A percentile compares a stretch with the other conserved stretches of the same genome.
Conservation (phyloP, 2,113 vertebrate species). For the Rhinolophus sinicus region DNA sequence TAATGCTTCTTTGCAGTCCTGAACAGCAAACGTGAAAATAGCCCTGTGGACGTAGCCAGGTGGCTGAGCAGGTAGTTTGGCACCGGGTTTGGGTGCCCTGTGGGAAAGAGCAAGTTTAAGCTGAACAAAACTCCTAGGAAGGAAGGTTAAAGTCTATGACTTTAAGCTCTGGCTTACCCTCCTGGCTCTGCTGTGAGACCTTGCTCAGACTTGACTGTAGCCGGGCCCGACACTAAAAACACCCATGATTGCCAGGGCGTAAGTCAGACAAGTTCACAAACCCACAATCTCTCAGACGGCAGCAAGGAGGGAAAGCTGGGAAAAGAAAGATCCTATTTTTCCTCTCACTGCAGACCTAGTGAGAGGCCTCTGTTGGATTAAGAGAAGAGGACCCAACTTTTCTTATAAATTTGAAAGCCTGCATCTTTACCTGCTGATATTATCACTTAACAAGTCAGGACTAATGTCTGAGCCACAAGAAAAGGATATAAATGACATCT, state of each 20-base stretch:
- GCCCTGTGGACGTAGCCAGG: background rate
- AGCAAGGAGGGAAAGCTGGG: background rate
- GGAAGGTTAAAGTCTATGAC: background rate
- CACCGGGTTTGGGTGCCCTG: rapidly evolving
- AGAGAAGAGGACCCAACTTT: background rate
- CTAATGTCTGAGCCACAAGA: constrained; percentile 21
- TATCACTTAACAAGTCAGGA: constrained; percentile 42
- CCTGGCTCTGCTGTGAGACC: background rate
- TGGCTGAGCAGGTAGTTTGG: background rate
- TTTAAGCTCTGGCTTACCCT: background rate
- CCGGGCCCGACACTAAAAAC: background rate
- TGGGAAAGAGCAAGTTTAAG: background rate
- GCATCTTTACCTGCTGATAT: background rate
- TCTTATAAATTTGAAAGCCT: background rate
- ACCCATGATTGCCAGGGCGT: background rate
- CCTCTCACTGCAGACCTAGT: background rate
- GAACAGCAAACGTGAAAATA: background rate
- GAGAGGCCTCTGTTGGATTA: constrained; percentile 8
- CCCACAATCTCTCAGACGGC: background rate
- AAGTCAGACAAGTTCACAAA: background rate
- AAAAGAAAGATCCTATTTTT: background rate
- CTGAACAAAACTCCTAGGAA: background rate
- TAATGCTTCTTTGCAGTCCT: background rate
- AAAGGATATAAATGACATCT: constrained; percentile 43
- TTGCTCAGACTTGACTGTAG: background rate